phyloP scores from a whole-genome alignment of 2,113 vertebrate genomes.

The Nettapus auritus region DNA sequence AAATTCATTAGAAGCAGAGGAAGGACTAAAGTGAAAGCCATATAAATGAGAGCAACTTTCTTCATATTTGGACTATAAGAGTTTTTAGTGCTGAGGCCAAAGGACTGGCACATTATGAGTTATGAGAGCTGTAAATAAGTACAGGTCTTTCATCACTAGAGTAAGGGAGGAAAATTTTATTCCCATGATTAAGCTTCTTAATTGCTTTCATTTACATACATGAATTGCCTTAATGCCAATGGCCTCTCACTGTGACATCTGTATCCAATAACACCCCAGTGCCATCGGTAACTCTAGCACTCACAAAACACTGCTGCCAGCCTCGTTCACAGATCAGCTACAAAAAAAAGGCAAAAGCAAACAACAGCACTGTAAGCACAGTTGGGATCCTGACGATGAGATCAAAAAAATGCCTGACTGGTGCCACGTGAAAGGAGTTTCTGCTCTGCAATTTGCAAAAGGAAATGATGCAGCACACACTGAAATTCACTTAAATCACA shows the following conservation, averaged over 20 bases:
- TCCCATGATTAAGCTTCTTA: not conserved
- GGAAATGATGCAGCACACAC: not conserved
- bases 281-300: not conserved
- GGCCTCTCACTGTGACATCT: not conserved
- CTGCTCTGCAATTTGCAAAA: not conserved
- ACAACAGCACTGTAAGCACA: not conserved
- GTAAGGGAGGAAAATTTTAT: not conserved
- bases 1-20: not conserved
- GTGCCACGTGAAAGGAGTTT: not conserved
- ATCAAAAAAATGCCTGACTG: not conserved
- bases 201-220: not conserved
- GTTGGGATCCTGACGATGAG: not conserved
- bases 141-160: not conserved
- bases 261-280: not conserved
- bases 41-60: not conserved
- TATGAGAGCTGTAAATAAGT: not conserved
- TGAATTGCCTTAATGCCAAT: not conserved
- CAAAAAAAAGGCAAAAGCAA: not conserved
- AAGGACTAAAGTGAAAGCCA: not conserved
- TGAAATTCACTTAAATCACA: slow-evolving; percentile 1
- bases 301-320: not conserved
- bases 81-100: not conserved
- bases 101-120: not conserved
- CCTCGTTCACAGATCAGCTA: not conserved
- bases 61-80: not conserved